Evolutionary conservation across 2,113 vertebrate genomes (phyloP).

Genomic region (Xiphophorus hellerii): DNA sequence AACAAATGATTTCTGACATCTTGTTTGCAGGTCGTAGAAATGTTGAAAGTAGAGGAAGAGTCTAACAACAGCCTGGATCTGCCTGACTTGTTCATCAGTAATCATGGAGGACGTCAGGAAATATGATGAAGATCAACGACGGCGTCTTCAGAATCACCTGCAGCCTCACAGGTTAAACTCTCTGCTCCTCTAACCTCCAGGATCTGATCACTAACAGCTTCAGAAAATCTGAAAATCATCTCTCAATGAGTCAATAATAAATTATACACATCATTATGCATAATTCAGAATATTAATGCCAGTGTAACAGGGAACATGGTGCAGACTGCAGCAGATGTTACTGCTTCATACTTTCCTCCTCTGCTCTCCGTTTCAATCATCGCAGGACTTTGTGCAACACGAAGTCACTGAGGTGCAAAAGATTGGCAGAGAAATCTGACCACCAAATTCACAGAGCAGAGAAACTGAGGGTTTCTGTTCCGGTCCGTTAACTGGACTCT

Average conservation of each 20-base stretch:
- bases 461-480: constrained; percentile 17
- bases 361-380: constrained; percentile 51
- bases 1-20: no score
- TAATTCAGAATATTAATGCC: constrained; percentile 60
- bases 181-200: no score
- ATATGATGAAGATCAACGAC: constrained; percentile 22
- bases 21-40: no score
- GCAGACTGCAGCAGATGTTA: constrained; percentile 47
- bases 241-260: constrained; percentile 31
- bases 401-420: constrained; percentile 51
- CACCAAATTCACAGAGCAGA: neutral
- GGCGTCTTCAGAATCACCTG: constrained; percentile 27
- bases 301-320: constrained; percentile 39
- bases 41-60: neutral
- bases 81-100: no score
- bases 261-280: constrained; percentile 62
- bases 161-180: neutral
- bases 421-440: constrained; percentile 27
- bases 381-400: constrained; percentile 47
- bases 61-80: constrained; percentile 14
- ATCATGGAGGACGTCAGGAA: constrained; percentile 21
- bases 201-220: no score
- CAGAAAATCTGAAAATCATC: constrained; percentile 34
- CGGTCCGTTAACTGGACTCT: neutral
- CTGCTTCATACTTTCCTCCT: constrained; percentile 63